phyloP scores from a whole-genome alignment of 1,140 invertebrate genomes.

The Achroia grisella region DNA sequence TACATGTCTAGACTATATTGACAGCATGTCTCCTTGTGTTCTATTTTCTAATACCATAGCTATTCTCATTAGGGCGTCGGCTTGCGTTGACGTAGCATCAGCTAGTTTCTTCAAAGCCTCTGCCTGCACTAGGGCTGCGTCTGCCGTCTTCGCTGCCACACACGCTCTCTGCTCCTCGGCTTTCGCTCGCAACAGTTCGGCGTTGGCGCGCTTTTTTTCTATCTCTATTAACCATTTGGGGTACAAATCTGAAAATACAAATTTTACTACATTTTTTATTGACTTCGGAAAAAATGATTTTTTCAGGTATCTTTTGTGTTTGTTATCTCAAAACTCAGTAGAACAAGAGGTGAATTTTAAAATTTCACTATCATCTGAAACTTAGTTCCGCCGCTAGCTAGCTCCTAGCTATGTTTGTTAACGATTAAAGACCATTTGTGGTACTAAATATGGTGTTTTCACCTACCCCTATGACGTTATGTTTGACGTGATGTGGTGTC shows the following conservation, averaged over 20 bases:
- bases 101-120: constrained; percentile 36
- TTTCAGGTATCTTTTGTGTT: no score
- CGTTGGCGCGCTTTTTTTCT: constrained; percentile 45
- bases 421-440: no score
- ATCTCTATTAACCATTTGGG: constrained; percentile 55
- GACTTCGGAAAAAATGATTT: no score
- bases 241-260: constrained; percentile 28
- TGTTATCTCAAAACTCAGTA: no score
- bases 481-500: no score
- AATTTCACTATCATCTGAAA: no score
- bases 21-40: constrained; percentile 14
- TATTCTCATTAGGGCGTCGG: constrained; percentile 38
- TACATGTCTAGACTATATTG: constrained; percentile 20
- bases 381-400: no score
- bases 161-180: constrained; percentile 38
- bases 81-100: constrained; percentile 30
- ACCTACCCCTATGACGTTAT: no score
- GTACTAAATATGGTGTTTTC: no score
- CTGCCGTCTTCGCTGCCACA: constrained; percentile 27
- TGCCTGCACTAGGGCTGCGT: constrained; percentile 35
- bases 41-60: constrained; percentile 26
- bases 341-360: no score
- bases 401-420: no score
- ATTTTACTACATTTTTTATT: no score
- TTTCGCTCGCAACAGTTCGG: constrained; percentile 37